Evolutionary conservation across 2,888 invertebrate genomes (phyloP).

Genomic region (Phorcus lineatus): DNA sequence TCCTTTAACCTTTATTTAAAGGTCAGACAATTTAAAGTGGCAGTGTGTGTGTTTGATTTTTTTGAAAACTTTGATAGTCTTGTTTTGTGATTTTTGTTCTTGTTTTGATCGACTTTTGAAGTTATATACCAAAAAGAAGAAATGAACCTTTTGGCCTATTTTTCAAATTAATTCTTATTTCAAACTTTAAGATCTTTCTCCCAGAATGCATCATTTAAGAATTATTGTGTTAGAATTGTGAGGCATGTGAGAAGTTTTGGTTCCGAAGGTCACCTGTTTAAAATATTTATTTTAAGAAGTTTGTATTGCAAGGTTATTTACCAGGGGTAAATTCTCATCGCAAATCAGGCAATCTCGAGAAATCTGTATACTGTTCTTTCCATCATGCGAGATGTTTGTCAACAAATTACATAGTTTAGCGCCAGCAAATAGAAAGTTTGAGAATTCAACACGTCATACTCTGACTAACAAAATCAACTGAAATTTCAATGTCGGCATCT

Average conservation of each 20-base stretch:
- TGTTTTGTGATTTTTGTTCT: background rate
- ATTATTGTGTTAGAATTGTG: background rate
- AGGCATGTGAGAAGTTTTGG: background rate
- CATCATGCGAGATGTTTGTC: constrained; percentile 9
- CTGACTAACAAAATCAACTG: too few relatives aligned
- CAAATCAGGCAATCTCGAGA: background rate
- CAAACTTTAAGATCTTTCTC: background rate
- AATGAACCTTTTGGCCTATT: background rate
- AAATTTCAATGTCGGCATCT: too few relatives aligned
- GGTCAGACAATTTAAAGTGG: too few relatives aligned
- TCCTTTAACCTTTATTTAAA: too few relatives aligned
- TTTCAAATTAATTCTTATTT: background rate
- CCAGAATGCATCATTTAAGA: background rate
- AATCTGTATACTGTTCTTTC: background rate
- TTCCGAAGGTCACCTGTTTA: background rate
- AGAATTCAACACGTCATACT: too few relatives aligned
- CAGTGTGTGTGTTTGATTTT: too few relatives aligned
- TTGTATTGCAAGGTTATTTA: constrained; percentile 16
- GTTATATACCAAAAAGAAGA: background rate
- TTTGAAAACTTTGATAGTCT: too few relatives aligned
- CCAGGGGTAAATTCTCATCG: constrained; percentile 4
- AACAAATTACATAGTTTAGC: background rate
- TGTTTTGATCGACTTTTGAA: background rate
- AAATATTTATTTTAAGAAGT: background rate
- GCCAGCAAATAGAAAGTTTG: too few relatives aligned